phyloP scores from a whole-genome alignment of 2,888 invertebrate genomes.

The Eubasilissa splendida region DNA sequence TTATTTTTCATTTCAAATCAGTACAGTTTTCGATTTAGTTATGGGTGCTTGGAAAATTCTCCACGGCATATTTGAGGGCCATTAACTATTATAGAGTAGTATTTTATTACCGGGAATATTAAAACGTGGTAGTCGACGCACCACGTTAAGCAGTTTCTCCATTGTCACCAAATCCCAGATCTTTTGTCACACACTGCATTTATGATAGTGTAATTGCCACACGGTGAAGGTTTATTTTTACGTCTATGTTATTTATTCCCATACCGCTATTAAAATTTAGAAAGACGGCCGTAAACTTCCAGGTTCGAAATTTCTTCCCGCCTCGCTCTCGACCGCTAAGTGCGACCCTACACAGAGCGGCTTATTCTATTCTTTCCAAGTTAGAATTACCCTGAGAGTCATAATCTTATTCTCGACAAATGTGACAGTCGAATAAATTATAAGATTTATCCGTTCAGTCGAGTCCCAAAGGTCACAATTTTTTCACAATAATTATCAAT shows the following conservation, averaged over 20 bases:
- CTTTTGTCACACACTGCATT: constrained; percentile 4
- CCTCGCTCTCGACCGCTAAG: neutral
- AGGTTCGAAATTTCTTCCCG: neutral
- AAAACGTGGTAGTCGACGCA: constrained; percentile 1
- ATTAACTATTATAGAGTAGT: neutral
- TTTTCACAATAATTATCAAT: no score
- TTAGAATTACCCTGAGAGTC: no score
- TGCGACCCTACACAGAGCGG: no score
- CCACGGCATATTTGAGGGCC: neutral
- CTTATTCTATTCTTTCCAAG: no score
- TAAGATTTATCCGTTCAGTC: no score
- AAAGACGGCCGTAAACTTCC: neutral
- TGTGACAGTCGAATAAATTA: no score
- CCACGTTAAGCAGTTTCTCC: constrained; percentile 1
- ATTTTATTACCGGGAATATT: neutral
- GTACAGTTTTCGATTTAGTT: no score
- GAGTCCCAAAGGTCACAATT: no score
- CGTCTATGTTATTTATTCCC: constrained; percentile 4
- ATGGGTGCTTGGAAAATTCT: no score
- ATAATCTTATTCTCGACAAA: no score
- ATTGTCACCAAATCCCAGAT: constrained; percentile 6
- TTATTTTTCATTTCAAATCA: no score
- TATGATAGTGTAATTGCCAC: neutral
- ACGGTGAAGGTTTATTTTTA: constrained; percentile 3
- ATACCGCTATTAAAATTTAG: constrained; percentile 1